Evolutionary conservation across 2,888 invertebrate genomes (phyloP).

Genomic region (Molanna angustata): DNA sequence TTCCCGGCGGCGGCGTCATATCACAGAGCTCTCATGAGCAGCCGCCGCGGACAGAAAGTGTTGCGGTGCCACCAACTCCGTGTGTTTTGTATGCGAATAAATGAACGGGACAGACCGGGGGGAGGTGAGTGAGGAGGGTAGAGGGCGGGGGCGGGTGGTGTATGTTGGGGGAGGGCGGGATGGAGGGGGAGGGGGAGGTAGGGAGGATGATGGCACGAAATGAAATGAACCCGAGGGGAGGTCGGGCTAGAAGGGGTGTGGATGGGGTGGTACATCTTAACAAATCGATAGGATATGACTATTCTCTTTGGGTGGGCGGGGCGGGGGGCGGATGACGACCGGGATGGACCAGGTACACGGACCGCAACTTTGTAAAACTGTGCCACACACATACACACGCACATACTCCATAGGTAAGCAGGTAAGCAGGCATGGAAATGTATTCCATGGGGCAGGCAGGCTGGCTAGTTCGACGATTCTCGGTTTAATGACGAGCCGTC

Average conservation of each 20-base stretch:
- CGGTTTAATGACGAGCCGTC: too few species aligned
- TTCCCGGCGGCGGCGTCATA: too few species aligned
- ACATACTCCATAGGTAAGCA: too few species aligned
- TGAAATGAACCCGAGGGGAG: conserved; percentile 34
- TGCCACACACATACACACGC: too few species aligned
- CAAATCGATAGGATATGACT: conserved; percentile 62
- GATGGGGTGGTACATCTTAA: conserved; percentile 49
- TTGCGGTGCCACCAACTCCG: conserved; percentile 20
- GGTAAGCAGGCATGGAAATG: too few species aligned
- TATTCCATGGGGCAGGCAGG: too few species aligned
- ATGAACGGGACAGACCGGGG: conserved; percentile 26
- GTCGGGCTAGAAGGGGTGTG: too few species aligned
- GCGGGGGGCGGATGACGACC: conserved; percentile 12
- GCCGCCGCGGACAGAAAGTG: conserved; percentile 21
- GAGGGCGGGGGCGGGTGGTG: conserved; percentile 10
- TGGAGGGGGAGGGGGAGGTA: too few species aligned
- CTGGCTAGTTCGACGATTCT: too few species aligned
- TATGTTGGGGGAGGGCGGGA: conserved; percentile 3
- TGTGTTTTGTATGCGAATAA: conserved; percentile 32
- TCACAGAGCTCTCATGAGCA: too few species aligned
- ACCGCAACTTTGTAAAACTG: too few species aligned
- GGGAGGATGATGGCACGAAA: conserved; percentile 15
- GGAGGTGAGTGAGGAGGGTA: neutral
- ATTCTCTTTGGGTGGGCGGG: conserved; percentile 46
- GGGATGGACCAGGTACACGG: conserved; percentile 35